These are phyloP conservation scores for Anastrepha ludens DNA, from an alignment of 1,140 invertebrate genomes.

Conservation along the genomic window DNA sequence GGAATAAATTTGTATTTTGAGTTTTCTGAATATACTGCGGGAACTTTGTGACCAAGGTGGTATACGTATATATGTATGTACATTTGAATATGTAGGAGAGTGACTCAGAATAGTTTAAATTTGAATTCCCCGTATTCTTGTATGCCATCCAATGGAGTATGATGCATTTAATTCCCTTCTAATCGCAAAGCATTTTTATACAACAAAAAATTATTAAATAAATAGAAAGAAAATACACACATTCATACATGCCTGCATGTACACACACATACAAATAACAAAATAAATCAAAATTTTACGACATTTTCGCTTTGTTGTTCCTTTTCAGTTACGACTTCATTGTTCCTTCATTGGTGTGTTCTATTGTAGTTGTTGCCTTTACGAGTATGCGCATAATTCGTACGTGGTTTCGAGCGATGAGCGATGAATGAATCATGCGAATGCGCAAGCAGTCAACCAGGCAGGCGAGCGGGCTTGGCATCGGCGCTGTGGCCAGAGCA, in stretches of 20 bases:
- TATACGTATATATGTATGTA: neutral
- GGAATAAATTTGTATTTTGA: too few relatives aligned
- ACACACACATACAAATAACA: neutral
- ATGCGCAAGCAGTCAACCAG: conserved; percentile 5
- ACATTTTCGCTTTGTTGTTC: conserved; percentile 13
- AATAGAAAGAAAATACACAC: neutral
- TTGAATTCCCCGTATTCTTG: neutral
- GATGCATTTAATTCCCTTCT: conserved; percentile 19
- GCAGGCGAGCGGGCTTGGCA: conserved; percentile 22
- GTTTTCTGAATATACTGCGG: too few relatives aligned
- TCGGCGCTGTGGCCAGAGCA: neutral
- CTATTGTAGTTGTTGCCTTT: neutral
- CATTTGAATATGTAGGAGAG: neutral
- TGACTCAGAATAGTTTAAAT: conserved; percentile 21
- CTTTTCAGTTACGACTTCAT: neutral
- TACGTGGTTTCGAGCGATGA: neutral
- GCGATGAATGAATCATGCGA: conserved; percentile 21
- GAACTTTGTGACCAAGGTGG: too few relatives aligned
- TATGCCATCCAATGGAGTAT: neutral
- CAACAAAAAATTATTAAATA: too few relatives aligned
- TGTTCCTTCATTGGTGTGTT: neutral
- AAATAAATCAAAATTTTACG: neutral
- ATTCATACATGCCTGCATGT: neutral
- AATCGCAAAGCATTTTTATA: neutral
- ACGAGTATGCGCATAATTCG: neutral